These are phyloP conservation scores for Trochalopteron elliotii DNA, from an alignment of 2,113 vertebrate species.

Conservation along the genomic window DNA sequence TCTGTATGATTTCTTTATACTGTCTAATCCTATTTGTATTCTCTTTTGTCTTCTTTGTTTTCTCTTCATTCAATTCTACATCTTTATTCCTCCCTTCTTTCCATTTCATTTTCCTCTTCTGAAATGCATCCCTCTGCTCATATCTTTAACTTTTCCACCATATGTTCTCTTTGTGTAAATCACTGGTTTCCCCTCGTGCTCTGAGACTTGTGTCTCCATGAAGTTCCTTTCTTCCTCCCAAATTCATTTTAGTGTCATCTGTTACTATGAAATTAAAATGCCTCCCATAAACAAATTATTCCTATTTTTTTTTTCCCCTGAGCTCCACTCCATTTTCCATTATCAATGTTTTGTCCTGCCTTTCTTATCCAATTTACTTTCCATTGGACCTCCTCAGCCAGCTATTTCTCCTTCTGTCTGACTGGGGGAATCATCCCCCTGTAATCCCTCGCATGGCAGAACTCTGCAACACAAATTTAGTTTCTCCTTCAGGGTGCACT, in stretches of 20 bases:
- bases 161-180: neutral
- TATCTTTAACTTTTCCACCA: neutral
- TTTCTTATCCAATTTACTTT: slow-evolving; percentile 21
- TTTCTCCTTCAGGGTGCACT: neutral
- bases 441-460: neutral
- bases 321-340: neutral
- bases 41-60: neutral
- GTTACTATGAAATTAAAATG: slow-evolving; percentile 24
- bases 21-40: neutral
- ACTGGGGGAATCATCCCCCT: neutral
- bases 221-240: neutral
- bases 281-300: slow-evolving; percentile 28
- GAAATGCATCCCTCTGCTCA: neutral
- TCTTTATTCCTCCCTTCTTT: neutral
- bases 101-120: neutral
- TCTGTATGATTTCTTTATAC: neutral
- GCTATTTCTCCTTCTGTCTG: neutral
- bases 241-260: slow-evolving; percentile 17
- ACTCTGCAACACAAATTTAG: neutral
- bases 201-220: neutral
- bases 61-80: neutral
- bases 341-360: neutral
- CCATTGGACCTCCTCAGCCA: neutral
- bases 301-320: neutral
- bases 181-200: neutral